A percentile compares a stretch with the other conserved stretches of the same genome.
phyloP scores from a whole-genome alignment of 2,113 vertebrate species.

The Miniopterus natalensis region DNA sequence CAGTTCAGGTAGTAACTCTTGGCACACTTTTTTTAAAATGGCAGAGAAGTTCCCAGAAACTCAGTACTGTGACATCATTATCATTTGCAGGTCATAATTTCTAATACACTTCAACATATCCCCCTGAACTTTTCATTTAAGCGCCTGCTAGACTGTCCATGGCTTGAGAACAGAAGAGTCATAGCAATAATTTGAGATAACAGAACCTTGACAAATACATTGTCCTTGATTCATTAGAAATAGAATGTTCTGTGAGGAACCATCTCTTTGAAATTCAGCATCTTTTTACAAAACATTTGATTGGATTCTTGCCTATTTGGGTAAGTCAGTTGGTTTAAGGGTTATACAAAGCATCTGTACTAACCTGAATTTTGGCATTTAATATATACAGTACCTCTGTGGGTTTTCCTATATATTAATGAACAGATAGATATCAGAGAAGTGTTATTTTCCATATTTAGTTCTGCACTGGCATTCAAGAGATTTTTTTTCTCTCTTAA shows the following conservation, averaged over 20 bases:
- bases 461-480: neutral
- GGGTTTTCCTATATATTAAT: conserved; percentile 23
- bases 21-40: neutral
- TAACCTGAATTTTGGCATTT: neutral
- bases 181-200: neutral
- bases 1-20: neutral
- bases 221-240: neutral
- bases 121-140: neutral
- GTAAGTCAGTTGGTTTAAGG: neutral
- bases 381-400: neutral
- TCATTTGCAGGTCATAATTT: neutral
- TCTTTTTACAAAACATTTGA: neutral
- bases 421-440: conserved; percentile 11
- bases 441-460: conserved; percentile 14
- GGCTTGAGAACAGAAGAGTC: neutral
- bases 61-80: neutral
- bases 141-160: neutral
- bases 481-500: neutral
- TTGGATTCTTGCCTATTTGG: neutral
- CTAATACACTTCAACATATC: neutral
- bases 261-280: neutral
- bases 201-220: neutral
- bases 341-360: neutral
- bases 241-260: neutral
- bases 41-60: neutral